Conservation (phyloP, 2,888 invertebrate genomes). For the Rhaphigaster nebulosa region DNA sequence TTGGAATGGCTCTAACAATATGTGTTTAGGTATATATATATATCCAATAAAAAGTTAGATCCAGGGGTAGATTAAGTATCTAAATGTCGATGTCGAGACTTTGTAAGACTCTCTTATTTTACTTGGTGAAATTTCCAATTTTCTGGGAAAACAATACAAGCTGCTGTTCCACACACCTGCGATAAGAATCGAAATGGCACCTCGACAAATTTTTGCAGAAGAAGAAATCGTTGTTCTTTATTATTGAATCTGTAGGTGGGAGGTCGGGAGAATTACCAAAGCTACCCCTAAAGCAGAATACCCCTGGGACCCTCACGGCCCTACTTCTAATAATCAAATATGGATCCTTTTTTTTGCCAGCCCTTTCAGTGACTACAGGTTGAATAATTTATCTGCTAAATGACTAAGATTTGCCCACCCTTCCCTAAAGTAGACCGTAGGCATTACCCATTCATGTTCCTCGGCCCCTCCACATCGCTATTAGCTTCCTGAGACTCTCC, state of each 20-base stretch:
- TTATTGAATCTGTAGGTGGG: slow-evolving; percentile 26
- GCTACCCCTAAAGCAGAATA: background rate
- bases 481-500: background rate
- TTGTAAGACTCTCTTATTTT: too few species aligned
- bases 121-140: too few species aligned
- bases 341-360: slow-evolving; percentile 42
- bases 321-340: slow-evolving; percentile 49
- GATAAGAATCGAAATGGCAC: background rate
- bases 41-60: too few species aligned
- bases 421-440: background rate
- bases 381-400: slow-evolving; percentile 45
- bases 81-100: too few species aligned
- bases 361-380: slow-evolving; percentile 22
- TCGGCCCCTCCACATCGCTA: background rate
- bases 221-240: slow-evolving; percentile 16
- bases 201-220: background rate
- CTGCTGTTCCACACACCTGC: background rate
- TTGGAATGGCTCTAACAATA: too few species aligned
- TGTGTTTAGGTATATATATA: too few species aligned
- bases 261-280: background rate
- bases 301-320: background rate
- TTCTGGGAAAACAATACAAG: background rate
- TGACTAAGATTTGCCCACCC: slow-evolving; percentile 25
- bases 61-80: too few species aligned
- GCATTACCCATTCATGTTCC: slow-evolving; percentile 15